Base-by-base conservation (phyloP, 1,140 invertebrate species). In the Lordiphosa clarofinis region DNA sequence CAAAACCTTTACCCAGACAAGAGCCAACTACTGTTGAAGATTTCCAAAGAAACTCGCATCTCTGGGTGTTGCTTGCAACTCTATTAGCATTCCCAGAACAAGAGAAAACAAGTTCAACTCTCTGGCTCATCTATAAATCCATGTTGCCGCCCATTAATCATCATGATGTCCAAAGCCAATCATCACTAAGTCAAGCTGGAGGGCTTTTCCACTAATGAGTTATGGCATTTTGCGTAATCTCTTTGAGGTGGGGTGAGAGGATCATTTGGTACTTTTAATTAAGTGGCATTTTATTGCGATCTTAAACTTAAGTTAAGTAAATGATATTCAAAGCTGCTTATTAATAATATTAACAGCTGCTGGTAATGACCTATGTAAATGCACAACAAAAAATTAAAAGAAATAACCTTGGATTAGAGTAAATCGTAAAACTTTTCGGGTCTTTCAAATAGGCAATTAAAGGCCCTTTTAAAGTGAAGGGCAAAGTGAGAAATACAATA, bases 11-110 rank as follows among this genome's bases (percentile, higher is more conserved):
- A 13, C 33, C 12, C 12, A 72, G 55, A 56, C 48, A 49, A 76
- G 76, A 72, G 61, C 46, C 48, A 39, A 71, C 73, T 76, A 76
- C 73, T 76, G 73, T 76, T 11, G 10, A 31, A 38, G 28, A 42
- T 66, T 67, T 65, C 56, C 60, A 72, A 60, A 54, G 64, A 58
- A 44, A 42, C 9, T 33, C n/a, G 59, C 19, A 19, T 38, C 15
- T 33, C 12, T 53, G 56, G 40, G 21, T 56, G 54, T 48, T 46
- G 42, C 61, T 81, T 81, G 76, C 75, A 81, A 64, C 75, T 75
- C 76, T 82, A 82, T 81, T 75, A 81, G 75, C 75, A 75, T 81
- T 81, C 75, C 61, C 72, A 75, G 75, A 82, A 81, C 49, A 50
- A 59, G 24, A 75, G 39, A 58, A 55, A 40, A 39, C 42, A 44